Evolutionary conservation across 2,797 vertebrate species (phyloP).

Genomic region (Siniperca obscura): DNA sequence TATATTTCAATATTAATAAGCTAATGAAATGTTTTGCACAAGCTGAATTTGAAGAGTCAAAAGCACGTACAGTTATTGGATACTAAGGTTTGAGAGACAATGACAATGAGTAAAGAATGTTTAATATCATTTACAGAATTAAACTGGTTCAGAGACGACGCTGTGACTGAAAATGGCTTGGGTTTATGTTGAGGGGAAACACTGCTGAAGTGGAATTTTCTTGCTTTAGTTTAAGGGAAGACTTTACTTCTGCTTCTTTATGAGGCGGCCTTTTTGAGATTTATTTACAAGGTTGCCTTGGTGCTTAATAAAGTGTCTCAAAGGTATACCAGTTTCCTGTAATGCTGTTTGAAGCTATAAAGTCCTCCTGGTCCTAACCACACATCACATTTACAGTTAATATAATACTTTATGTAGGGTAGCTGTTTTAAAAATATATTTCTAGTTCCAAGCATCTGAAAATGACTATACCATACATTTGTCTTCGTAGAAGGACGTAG

Average conservation of each 20-base stretch:
- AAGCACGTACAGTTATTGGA: background rate
- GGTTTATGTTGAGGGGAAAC: background rate
- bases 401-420: background rate
- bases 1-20: background rate
- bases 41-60: background rate
- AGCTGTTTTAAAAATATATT: background rate
- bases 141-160: conserved; percentile 5
- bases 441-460: background rate
- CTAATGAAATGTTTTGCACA: background rate
- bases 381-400: background rate
- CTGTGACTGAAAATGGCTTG: background rate
- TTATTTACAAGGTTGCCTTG: conserved; percentile 19
- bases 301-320: background rate
- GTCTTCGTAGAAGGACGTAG: background rate
- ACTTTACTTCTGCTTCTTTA: conserved; percentile 23
- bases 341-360: background rate
- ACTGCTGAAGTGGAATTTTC: conserved; percentile 15
- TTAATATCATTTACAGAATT: background rate
- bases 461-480: background rate
- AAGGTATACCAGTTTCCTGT: background rate
- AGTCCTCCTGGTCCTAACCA: background rate
- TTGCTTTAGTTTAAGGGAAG: background rate
- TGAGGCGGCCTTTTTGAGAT: background rate
- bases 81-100: background rate
- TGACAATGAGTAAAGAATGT: background rate